Base-by-base conservation (phyloP, 2,797 vertebrate species). In the Catostomus latipinnis region DNA sequence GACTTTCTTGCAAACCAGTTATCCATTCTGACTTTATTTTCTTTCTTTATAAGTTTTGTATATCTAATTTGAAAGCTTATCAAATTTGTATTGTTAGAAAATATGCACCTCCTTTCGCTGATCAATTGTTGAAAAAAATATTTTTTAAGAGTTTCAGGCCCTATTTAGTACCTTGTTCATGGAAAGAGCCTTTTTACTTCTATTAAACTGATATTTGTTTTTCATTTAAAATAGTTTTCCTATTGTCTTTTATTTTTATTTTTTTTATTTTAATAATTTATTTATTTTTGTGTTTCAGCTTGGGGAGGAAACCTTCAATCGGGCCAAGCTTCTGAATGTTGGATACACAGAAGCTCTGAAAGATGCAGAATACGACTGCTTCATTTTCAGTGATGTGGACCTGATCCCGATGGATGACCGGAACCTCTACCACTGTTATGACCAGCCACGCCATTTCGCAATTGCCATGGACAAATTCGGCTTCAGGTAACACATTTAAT, bases 391-490 rank as follows among this genome's bases (percentile, higher is more conserved):
- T 0, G 98, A 99, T 0, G 98, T 99, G 86, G 98, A 99, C 88
- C 94, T 99, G 83, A 95, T 99, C 82, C 98, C 98, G 11, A 99
- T 99, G 98, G 97, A 99, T 0, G 97, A 99, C 93, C 95, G 97
- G 60, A 99, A 99, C 90, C 94, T 99, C 52, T 99, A 99, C 90
- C 97, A 96, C 91, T 99, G 98, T 88, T 98, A 98, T 0, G 97
- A 98, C 88, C 97, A 99, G 90, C 98, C 98, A 0, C 94, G 97
- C 48, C 98, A 99, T 91, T 99, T 99, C 1, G 97, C 98, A 50
- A 96, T 99, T 13, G 98, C 97, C 86, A 99, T 99, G 97, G 98
- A 99, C 93, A 99, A 99, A 88, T 99, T 99, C 63, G 97, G 97
- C 78, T 99, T 99, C 92, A 96, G 97, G 97, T 97, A 88, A 84